Evolutionary conservation across 2,888 invertebrate species (phyloP), one percentile per base, ranked within the genome.

Genomic region (Eurytoma adleriae): DNA sequence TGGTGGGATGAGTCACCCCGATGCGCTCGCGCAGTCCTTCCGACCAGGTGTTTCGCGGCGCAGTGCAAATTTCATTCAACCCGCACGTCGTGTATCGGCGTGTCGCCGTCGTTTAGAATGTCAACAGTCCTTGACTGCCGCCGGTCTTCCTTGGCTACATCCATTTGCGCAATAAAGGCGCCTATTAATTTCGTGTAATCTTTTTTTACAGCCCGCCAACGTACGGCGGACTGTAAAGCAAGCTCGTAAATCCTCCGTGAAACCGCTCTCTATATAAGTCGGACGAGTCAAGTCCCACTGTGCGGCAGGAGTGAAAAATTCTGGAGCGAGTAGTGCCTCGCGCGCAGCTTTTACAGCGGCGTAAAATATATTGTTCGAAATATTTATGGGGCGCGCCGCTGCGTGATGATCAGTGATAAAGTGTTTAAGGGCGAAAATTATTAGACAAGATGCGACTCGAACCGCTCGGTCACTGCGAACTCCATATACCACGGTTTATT

Each of bases 21-120:
- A 30, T 61, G 69, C 27, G 69, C 27, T 40, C 61, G 61, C 59
- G n/a, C 56, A 64, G 13, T 40, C 52, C 74, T 78, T 81, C 68
- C 56, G 40, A 40, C 75, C 64, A 77, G 77, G 72, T 79, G 79
- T 79, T 64, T 57, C 75, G 73, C 66, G 59, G 52, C 61, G 52
- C 50, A 61, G 67, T 64, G 54, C 50, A 54, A 73, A 79, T 79
- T 72, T 77, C 67, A 72, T 64, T 69, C 20, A n/a, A 54, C 18
- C 68, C 24, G 52, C 24, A n/a, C 24, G 10, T 10, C 14, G 48
- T 24, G 27, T 27, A 10, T 18, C 27, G 24, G 40, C 56, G 13
- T 48, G 62, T 62, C 40, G 30, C 62, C 18, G 40, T 59, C 69
- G 48, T 77, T 70, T 77, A 77, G 62, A 70, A 70, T 77, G 70